A percentile compares a stretch with the other conserved stretches of the same genome.
Conservation (phyloP, 2,888 invertebrate genomes). For the Corbicula japonica region DNA sequence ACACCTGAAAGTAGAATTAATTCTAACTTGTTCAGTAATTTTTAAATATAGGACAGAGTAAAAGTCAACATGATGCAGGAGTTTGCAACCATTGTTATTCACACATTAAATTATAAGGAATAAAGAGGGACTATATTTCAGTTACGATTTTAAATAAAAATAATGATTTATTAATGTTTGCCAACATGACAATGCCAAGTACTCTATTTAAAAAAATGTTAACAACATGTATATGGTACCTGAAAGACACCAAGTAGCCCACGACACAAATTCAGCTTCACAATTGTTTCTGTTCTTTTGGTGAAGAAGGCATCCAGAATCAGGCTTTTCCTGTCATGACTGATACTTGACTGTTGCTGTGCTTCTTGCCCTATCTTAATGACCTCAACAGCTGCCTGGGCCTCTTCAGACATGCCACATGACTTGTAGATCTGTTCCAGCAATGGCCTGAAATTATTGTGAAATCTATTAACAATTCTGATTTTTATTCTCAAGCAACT, state of each 20-base stretch:
- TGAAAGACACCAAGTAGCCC: conserved; percentile 20
- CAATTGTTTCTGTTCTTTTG: background rate
- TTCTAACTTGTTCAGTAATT: no score
- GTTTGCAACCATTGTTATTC: no score
- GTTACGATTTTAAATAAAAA: background rate
- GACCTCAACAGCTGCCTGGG: conserved; percentile 10
- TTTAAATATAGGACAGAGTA: no score
- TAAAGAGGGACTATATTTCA: background rate
- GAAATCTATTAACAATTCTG: no score
- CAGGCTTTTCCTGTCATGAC: conserved; percentile 21
- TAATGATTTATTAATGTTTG: background rate
- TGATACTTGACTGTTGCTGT: conserved; percentile 6
- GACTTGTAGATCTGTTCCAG: background rate
- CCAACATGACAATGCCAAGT: no score
- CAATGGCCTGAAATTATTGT: background rate
- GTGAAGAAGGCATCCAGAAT: background rate
- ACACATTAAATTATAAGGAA: background rate
- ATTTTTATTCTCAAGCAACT: no score
- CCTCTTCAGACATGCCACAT: conserved; percentile 17
- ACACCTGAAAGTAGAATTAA: no score
- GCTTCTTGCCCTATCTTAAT: conserved; percentile 7
- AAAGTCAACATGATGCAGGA: no score
- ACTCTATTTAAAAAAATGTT: no score
- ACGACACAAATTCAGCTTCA: conserved; percentile 7
- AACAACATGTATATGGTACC: background rate